phyloP scores from a whole-genome alignment of 2,113 vertebrate genomes.

The Dicaeum eximium region DNA sequence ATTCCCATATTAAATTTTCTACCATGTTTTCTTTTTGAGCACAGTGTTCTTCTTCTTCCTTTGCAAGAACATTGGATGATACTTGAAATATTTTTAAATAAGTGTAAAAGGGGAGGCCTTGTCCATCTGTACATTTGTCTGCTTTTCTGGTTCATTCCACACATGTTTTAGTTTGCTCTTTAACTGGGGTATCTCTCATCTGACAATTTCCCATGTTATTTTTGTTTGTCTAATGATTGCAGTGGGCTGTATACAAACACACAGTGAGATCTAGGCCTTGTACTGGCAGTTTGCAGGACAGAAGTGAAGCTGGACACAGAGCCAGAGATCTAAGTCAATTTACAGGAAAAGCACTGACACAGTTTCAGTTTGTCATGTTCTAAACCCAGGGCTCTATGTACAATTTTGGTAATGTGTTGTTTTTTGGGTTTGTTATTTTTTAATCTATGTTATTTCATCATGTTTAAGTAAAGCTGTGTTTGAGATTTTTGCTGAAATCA shows the following conservation, averaged over 20 bases:
- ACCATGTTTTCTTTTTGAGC: neutral
- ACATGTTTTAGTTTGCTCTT: slow-evolving; percentile 5
- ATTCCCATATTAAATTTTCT: neutral
- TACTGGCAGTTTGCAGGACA: neutral
- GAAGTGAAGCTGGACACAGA: neutral
- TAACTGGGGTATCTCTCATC: slow-evolving; percentile 19
- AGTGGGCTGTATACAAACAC: neutral
- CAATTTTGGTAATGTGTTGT: too few relatives aligned
- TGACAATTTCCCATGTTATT: slow-evolving; percentile 35
- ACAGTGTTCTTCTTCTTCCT: neutral
- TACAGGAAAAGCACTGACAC: neutral
- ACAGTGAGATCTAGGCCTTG: neutral
- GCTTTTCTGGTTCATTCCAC: slow-evolving; percentile 4
- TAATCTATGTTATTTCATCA: neutral
- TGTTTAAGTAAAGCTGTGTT: neutral
- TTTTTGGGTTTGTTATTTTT: too few relatives aligned
- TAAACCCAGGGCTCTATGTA: neutral
- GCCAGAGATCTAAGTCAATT: neutral
- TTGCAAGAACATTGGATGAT: neutral
- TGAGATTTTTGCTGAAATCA: neutral
- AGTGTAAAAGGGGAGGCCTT: neutral
- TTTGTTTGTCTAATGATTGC: slow-evolving; percentile 24
- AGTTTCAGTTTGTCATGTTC: neutral
- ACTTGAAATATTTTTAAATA: neutral
- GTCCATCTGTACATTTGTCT: neutral